Base-by-base conservation (phyloP, 1,140 invertebrate species). In the Mya arenaria region DNA sequence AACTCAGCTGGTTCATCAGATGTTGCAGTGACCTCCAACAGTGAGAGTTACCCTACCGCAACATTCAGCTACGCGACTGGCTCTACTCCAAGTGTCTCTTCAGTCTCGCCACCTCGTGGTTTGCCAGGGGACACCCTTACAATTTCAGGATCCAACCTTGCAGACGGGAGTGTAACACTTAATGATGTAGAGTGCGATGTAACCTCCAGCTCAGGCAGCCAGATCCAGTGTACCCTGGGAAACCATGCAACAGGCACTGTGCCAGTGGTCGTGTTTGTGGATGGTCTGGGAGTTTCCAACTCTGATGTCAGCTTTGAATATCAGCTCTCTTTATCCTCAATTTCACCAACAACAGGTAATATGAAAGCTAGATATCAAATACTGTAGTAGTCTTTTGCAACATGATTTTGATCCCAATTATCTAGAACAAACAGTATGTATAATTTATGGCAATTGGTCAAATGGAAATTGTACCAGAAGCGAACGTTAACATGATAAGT, bases 321-420 rank as follows among this genome's bases (percentile, higher is more conserved):
- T 71, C 52, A 77, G 17, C 39, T 90, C 5, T 62, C 66, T 23
- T 25, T 80, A 0, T 63, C 72, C 10, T 60, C 23, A 17, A 83
- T 89, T 25, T 63, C 39, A 23, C 89, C 89, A 15, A 52, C 34
- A 13, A 56, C 55, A 73, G 89, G 89, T 89, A 84, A 66, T 28
- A 23, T 5, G 28, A 8, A 62, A 28, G 15, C n/a, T n/a, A n/a
- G n/a, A n/a, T n/a, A n/a, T n/a, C n/a, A n/a, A n/a, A n/a, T n/a
- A n/a, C n/a, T n/a, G n/a, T n/a, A n/a, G n/a, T n/a, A n/a, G n/a
- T n/a, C n/a, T n/a, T n/a, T n/a, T n/a, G n/a, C n/a, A n/a, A n/a
- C n/a, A n/a, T n/a, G n/a, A n/a, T n/a, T n/a, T n/a, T n/a, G n/a
- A n/a, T n/a, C n/a, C n/a, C n/a, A n/a, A n/a, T n/a, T n/a, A n/a